Base-by-base conservation (phyloP, 1,140 invertebrate genomes). In the Scylla paramamosain region DNA sequence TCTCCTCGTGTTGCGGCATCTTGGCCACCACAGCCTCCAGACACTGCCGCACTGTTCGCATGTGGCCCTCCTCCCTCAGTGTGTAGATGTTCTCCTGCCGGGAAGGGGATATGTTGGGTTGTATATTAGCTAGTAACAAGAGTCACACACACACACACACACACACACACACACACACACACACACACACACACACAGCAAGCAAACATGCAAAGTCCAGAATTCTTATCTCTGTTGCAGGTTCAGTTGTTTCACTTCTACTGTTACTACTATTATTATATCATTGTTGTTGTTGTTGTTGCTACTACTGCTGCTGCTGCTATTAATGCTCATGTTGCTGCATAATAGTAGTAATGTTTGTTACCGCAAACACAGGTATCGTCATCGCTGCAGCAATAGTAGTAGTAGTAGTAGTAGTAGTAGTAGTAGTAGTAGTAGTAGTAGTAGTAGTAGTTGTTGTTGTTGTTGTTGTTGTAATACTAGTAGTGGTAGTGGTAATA, bases 1-100 rank as follows among this genome's bases (percentile, higher is more conserved):
- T 7, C 20, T 97, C 96, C 96, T 98, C 98, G 59, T 97, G 97
- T 29, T 97, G 96, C 28, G 98, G 97, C 45, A 98, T 96, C 7
- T 96, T 97, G 46, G 97, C 94, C 67, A 97, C 97, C 16, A 97
- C 97, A 46, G 92, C 93, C 92, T 96, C 96, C 8, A 97, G 45
- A 32, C 93, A 94, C 28, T 52, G 6, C 92, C 97, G 97, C 0
- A 98, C 94, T 95, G 97, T 96, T 45, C 39, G 20, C n/a, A 31
- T 45, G 28, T 94, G 52, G 31, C 20, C 32, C 32, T 6, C 32
- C n/a, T 92, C 90, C 6, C 32, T 20, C 14, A 88, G 89, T 6
- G 16, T 92, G 89, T 92, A 94, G 87, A 31, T 32, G 88, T 8
- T 82, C 0, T 46, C 87, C 93, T 94, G 39, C 20, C 3, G 67